Evolutionary conservation across 2,888 invertebrate genomes (phyloP), one percentile per base, ranked within the genome.

Genomic region (Himalopsyche japonica): DNA sequence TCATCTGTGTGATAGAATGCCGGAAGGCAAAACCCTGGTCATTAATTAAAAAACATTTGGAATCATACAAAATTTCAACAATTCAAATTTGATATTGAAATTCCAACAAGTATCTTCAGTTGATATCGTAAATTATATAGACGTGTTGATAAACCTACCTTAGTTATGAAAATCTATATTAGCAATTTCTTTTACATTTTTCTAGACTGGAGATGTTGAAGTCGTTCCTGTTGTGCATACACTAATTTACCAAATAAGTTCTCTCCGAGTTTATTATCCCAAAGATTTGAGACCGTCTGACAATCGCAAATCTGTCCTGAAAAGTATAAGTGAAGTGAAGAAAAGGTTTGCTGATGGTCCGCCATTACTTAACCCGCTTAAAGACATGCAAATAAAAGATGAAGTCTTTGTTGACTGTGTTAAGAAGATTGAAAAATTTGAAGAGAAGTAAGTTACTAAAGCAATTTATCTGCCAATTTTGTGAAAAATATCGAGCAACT

Each of bases 361-460:
- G 0, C 99, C 99, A 0, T 90, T 97, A 8, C 91, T 99, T 3
- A 97, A 99, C 91, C 99, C 99, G 0, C 93, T 99, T 24, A 95
- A 95, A 83, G 99, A 99, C 89, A 99, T 99, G 99, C 96, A 97
- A 89, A 99, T 99, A 83, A 95, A 95, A 84, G 97, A 98, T 70
- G 90, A 94, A 0, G 94, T 94, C 12, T 97, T 99, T 88, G 93
- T 95, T 87, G 95, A 95, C 70, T 94, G 98, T 83, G 95, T 98
- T 0, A 94, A 95, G 87, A 96, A 95, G 89, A 97, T 98, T 87
- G 95, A 97, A 89, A 92, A 94, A 83, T 94, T 98, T 88, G 98
- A 98, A 90, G 95, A 96, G 89, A 94, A 94, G 93, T 93, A 88
- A 89, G 84, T 87, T 18, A 34, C 10, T 70, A 30, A 70, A 1